Conservation (phyloP, 2,888 invertebrate species). For the Onchidella celtica region DNA sequence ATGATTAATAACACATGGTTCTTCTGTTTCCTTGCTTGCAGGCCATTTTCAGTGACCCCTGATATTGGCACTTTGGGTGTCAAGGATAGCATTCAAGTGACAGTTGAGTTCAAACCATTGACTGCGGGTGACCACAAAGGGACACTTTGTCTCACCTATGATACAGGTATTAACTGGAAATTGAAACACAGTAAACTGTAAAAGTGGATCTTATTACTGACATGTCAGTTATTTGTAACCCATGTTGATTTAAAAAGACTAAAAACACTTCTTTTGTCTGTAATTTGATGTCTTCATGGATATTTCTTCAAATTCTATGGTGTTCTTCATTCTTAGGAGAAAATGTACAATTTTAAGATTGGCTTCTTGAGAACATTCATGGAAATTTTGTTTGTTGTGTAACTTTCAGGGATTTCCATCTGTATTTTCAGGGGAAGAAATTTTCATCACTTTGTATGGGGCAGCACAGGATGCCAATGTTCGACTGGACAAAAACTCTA, state of each 20-base stretch:
- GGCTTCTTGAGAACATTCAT: too few species aligned
- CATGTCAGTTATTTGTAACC: too few species aligned
- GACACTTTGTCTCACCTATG: slow-evolving; percentile 76
- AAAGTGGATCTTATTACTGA: too few species aligned
- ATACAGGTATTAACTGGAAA: slow-evolving; percentile 70
- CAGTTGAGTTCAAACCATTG: slow-evolving; percentile 76
- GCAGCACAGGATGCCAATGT: slow-evolving; percentile 78
- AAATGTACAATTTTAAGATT: too few species aligned
- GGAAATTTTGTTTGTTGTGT: background rate
- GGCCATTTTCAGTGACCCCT: slow-evolving; percentile 79
- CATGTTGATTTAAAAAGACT: too few species aligned
- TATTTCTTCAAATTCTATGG: too few species aligned
- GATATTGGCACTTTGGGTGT: slow-evolving; percentile 75
- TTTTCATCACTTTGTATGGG: slow-evolving; percentile 77
- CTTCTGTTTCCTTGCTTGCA: slow-evolving; percentile 56
- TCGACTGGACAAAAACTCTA: slow-evolving; percentile 78
- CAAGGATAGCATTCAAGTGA: slow-evolving; percentile 78
- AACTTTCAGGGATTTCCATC: background rate
- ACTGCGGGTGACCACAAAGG: slow-evolving; percentile 74
- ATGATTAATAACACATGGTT: too few species aligned
- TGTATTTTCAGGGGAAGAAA: slow-evolving; percentile 73
- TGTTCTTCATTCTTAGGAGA: too few species aligned
- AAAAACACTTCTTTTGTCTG: too few species aligned
- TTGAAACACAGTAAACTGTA: too few species aligned
- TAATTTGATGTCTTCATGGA: too few species aligned